phyloP scores from a whole-genome alignment of 1,140 invertebrate genomes.

The Samia ricini region DNA sequence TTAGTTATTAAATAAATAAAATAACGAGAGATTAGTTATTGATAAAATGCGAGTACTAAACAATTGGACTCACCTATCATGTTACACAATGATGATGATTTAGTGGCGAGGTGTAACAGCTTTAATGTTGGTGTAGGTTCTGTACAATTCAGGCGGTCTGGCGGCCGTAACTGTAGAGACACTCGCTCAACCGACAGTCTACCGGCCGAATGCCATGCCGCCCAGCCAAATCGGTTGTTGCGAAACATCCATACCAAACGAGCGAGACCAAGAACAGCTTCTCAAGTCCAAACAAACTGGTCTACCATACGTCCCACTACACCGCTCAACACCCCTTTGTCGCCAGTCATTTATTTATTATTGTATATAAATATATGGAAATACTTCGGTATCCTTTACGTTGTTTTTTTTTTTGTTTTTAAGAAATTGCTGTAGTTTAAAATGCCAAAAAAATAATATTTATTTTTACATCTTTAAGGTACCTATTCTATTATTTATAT shows the following conservation, averaged over 20 bases:
- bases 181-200: conserved; percentile 42
- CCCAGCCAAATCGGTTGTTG: conserved; percentile 5
- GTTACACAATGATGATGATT: conserved; percentile 49
- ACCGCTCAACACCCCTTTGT: not conserved
- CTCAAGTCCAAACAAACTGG: not conserved
- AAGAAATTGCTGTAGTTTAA: too few relatives aligned
- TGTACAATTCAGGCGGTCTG: conserved; percentile 29
- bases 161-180: conserved; percentile 26
- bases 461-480: too few relatives aligned
- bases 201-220: conserved; percentile 38
- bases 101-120: conserved; percentile 52
- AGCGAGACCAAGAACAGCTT: conserved; percentile 7
- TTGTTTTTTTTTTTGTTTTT: not conserved
- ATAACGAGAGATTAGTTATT: not conserved
- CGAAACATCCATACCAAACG: conserved; percentile 9
- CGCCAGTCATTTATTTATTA: not conserved
- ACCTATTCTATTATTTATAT: too few relatives aligned
- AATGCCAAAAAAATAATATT: too few relatives aligned
- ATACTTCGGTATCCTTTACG: not conserved
- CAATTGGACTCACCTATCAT: conserved; percentile 63
- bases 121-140: conserved; percentile 67
- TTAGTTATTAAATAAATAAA: not conserved
- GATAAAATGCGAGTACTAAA: conserved; percentile 14
- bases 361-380: conserved; percentile 1
- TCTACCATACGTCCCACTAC: not conserved